Conservation (phyloP, 2,113 vertebrate species). For the Shinisaurus crocodilurus region DNA sequence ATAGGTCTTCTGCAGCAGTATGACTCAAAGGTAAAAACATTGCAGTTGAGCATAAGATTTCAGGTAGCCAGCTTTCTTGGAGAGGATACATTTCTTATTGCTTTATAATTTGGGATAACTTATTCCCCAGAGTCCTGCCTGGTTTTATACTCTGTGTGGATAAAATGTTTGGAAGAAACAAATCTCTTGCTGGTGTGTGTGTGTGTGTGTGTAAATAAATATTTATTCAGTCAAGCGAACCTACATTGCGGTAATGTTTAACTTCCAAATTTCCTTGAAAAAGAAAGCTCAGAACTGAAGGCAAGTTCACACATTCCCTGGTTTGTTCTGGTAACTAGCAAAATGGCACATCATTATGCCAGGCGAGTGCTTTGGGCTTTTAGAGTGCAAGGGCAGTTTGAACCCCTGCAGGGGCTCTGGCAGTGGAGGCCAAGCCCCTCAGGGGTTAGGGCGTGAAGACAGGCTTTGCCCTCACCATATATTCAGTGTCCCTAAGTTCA, state of each 20-base stretch:
- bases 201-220: constrained; percentile 26
- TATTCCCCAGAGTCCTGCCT: constrained; percentile 45
- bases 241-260: constrained; percentile 45
- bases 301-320: neutral
- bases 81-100: constrained; percentile 13
- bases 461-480: neutral
- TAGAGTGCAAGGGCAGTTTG: neutral
- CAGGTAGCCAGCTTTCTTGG: neutral
- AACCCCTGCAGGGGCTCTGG: neutral
- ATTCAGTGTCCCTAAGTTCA: neutral
- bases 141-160: constrained; percentile 29
- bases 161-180: constrained; percentile 62
- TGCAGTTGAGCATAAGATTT: constrained; percentile 42
- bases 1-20: constrained; percentile 39
- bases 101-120: constrained; percentile 16
- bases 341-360: neutral
- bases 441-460: neutral
- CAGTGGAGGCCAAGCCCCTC: neutral
- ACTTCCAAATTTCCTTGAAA: neutral
- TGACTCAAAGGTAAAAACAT: constrained; percentile 28
- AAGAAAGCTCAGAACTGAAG: neutral
- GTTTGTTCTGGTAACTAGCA: no score
- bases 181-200: constrained; percentile 34
- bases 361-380: neutral
- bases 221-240: constrained; percentile 60